A percentile compares a stretch with the other conserved stretches of the same genome.
phyloP scores from a whole-genome alignment of 1,140 invertebrate genomes.

The Scylla paramamosain region DNA sequence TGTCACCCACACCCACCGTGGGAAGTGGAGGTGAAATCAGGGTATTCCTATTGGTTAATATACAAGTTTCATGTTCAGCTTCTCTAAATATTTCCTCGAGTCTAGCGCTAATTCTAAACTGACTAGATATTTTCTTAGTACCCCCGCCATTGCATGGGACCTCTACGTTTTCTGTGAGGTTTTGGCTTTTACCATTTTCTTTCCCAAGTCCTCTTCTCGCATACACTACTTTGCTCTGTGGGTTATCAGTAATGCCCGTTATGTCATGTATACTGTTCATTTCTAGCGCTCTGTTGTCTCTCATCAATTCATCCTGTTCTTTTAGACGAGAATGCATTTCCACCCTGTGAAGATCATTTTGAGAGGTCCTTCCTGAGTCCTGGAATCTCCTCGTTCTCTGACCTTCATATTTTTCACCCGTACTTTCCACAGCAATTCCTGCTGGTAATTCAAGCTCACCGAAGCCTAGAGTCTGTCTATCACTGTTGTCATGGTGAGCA shows the following conservation, averaged over 20 bases:
- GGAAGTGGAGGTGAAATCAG: background rate
- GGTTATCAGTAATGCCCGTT: background rate
- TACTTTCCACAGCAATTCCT: background rate
- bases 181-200: slow-evolving; percentile 30
- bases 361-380: background rate
- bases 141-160: background rate
- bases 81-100: slow-evolving; percentile 63
- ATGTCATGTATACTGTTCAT: background rate
- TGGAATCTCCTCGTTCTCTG: background rate
- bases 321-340: background rate
- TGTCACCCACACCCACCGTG: background rate
- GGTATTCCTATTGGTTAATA: background rate
- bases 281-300: background rate
- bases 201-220: background rate
- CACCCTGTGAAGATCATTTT: background rate
- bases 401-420: background rate
- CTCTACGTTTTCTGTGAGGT: slow-evolving; percentile 36
- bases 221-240: background rate
- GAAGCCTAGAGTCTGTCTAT: too few relatives aligned
- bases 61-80: background rate
- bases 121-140: slow-evolving; percentile 14
- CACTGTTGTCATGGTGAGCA: background rate
- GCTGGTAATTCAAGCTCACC: background rate
- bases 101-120: slow-evolving; percentile 49
- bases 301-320: background rate